phyloP scores from a whole-genome alignment of 2,888 invertebrate genomes.

The Clepsis dumicolana region DNA sequence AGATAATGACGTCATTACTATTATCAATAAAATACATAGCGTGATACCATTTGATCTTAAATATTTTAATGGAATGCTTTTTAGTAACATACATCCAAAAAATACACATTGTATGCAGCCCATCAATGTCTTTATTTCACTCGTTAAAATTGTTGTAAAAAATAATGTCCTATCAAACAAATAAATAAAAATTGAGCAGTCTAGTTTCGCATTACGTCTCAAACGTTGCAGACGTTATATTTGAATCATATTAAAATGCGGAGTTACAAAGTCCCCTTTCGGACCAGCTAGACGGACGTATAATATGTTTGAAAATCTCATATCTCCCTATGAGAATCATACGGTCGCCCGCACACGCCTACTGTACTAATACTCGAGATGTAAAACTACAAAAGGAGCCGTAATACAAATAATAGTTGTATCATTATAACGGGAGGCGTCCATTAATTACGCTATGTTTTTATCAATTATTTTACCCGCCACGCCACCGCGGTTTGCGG shows the following conservation, averaged over 20 bases:
- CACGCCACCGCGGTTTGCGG: too few relatives aligned
- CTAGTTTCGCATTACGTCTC: neutral
- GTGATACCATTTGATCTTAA: too few relatives aligned
- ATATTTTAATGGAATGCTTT: too few relatives aligned
- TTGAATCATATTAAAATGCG: conserved; percentile 28
- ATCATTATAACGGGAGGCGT: neutral
- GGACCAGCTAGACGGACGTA: conserved; percentile 70
- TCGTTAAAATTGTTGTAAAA: neutral
- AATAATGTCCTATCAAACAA: neutral
- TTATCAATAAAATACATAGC: too few relatives aligned
- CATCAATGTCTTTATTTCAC: too few relatives aligned
- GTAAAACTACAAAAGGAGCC: conserved; percentile 20
- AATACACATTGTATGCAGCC: too few relatives aligned
- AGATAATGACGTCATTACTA: too few relatives aligned
- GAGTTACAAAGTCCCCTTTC: conserved; percentile 55
- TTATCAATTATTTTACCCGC: too few relatives aligned
- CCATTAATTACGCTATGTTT: too few relatives aligned
- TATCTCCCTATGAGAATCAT: conserved; percentile 81
- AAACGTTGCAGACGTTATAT: conserved; percentile 1
- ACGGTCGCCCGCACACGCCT: conserved; percentile 78
- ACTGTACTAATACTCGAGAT: conserved; percentile 47
- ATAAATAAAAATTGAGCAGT: neutral
- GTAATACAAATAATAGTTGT: neutral
- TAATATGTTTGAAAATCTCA: conserved; percentile 77
- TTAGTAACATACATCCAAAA: too few relatives aligned